Evolutionary conservation across 2,888 invertebrate species (phyloP).

Genomic region (Sepiola atlantica): DNA sequence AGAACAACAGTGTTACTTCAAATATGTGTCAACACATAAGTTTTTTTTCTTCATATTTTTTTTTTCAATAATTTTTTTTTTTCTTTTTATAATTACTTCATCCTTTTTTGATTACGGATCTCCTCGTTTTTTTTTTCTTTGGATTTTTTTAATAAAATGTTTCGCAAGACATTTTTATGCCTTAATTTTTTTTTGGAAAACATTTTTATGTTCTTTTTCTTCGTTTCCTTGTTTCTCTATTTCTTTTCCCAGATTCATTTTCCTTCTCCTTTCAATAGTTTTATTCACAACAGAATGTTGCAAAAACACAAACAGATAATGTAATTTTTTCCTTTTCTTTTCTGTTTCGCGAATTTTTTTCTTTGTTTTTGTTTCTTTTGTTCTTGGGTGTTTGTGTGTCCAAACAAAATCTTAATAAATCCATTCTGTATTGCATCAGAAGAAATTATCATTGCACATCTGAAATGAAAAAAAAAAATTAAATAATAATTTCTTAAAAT

Average conservation of each 20-base stretch:
- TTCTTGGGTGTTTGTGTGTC: neutral
- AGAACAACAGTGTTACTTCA: neutral
- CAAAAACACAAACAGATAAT: neutral
- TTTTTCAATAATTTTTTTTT: neutral
- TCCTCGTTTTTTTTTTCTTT: neutral
- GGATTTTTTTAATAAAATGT: neutral
- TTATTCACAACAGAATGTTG: neutral
- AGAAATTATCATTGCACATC: neutral
- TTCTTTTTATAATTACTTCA: neutral
- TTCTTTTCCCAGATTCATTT: neutral
- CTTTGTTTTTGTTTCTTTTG: neutral
- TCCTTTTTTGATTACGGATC: neutral
- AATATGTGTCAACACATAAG: neutral
- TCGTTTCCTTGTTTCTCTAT: neutral
- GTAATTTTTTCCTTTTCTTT: neutral
- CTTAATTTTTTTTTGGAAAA: no score
- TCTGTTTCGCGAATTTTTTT: neutral
- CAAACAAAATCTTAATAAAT: neutral
- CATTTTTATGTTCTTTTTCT: neutral
- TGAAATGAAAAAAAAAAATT: neutral
- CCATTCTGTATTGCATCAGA: neutral
- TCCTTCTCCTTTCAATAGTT: neutral
- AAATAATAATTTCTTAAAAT: no score
- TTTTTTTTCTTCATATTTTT: neutral
- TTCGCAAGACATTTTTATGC: neutral